Base-by-base conservation (phyloP, 2,888 invertebrate genomes). In the Trachelus tabidus region DNA sequence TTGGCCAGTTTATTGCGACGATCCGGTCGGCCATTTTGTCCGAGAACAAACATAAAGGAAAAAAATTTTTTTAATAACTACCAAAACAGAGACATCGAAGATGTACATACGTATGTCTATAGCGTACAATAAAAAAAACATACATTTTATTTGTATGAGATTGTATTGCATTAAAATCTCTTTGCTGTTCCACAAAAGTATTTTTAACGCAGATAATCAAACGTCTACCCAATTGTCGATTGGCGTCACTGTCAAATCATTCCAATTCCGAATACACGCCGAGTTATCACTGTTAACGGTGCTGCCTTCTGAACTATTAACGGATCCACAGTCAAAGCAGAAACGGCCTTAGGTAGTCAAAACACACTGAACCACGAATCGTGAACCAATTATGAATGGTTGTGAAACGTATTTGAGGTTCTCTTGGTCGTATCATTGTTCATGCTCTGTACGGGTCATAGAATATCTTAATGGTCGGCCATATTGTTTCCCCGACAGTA, bases 311-410 rank as follows among this genome's bases (percentile, higher is more conserved):
- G 73, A 80, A 81, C 82, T 81, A 83, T 84, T 81, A 85, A 81
- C 83, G 83, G 82, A 78, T 81, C 81, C 79, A 75, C 80, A 83
- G 79, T 85, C 85, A 85, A 85, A 85, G 84, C 83, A 77, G 35
- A 68, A 80, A 31, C 23, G 9, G 56, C 56, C 56, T 56, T 23
- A 56, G 56, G 9, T 56, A 56, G 15, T 15, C 56, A 23, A 56
- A 23, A 56, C 23, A 56, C 9, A 56, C 56, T 23, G 56, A 56
- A 56, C 23, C 56, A 56, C 56, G 56, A 56, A 56, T 15, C 40
- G 6, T 56, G 56, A 56, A 56, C 56, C 56, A 56, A 56, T 56
- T 56, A 56, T 23, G 23, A 9, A 56, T 15, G 9, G 56, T 9
- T 56, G 9, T 56, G 9, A 56, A 56, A 56, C 56, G 56, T 56